Evolutionary conservation across 1,140 invertebrate genomes (phyloP).

Genomic region (Bacillus rossius): DNA sequence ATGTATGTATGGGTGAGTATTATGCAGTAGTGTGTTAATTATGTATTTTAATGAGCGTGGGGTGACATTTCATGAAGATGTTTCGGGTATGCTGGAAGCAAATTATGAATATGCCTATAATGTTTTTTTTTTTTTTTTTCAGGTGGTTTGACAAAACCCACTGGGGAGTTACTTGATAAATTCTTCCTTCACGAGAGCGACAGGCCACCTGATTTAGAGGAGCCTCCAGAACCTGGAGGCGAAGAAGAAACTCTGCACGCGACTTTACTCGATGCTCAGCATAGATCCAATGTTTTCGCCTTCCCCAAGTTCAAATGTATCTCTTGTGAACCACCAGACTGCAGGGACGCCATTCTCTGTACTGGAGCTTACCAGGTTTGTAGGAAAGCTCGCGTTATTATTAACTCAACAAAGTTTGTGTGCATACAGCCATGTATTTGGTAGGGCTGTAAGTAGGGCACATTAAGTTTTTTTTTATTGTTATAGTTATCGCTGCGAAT

Average conservation of each 20-base stretch:
- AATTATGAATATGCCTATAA: neutral
- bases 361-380: constrained; percentile 31
- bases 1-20: constrained; percentile 14
- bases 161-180: neutral
- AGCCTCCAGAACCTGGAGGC: constrained; percentile 3
- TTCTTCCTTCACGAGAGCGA: constrained; percentile 2
- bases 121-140: neutral
- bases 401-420: neutral
- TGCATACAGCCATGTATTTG: too few relatives aligned
- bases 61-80: too few relatives aligned
- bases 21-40: neutral
- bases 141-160: neutral
- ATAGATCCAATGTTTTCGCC: constrained; percentile 4
- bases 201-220: neutral
- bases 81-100: neutral
- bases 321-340: constrained; percentile 35
- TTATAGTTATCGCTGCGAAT: too few relatives aligned
- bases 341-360: constrained; percentile 25
- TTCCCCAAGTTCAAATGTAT: constrained; percentile 28
- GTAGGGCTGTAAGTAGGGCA: too few relatives aligned
- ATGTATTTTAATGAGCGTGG: neutral
- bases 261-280: constrained; percentile 10
- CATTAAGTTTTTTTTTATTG: too few relatives aligned
- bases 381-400: neutral
- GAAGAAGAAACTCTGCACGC: constrained; percentile 1